A percentile compares a stretch with the other conserved stretches of the same genome.
phyloP scores from a whole-genome alignment of 2,888 invertebrate species.

The Calephelis perditalis region DNA sequence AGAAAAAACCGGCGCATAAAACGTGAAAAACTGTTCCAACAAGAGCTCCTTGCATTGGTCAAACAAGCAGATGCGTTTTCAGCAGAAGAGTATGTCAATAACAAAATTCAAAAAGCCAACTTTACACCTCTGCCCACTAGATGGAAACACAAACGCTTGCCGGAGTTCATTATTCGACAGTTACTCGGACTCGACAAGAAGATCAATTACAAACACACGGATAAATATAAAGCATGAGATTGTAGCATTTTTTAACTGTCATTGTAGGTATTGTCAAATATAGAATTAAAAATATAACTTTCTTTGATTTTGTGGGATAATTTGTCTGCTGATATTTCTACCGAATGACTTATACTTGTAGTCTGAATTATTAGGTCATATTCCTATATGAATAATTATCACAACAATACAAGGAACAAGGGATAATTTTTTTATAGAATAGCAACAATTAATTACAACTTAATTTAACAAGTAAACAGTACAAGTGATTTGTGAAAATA shows the following conservation, averaged over 20 bases:
- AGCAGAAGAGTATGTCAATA: constrained; percentile 83
- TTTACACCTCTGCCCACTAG: constrained; percentile 77
- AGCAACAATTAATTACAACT: no score
- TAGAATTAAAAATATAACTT: constrained; percentile 1
- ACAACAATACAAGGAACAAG: no score
- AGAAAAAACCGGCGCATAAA: constrained; percentile 83
- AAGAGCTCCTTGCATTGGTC: constrained; percentile 81
- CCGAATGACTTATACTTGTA: no score
- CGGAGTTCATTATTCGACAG: constrained; percentile 82
- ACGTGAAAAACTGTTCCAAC: constrained; percentile 89
- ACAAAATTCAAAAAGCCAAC: constrained; percentile 80
- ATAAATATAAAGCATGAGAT: constrained; percentile 59
- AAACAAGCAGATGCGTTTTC: constrained; percentile 86
- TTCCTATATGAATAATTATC: no score
- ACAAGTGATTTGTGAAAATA: no score
- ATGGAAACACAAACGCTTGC: constrained; percentile 81
- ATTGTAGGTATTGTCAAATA: constrained; percentile 10
- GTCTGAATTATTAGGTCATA: no score
- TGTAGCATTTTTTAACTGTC: background rate
- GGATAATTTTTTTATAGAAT: no score
- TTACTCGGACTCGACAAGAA: constrained; percentile 80
- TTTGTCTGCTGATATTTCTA: no score
- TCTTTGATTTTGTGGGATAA: background rate
- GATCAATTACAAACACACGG: constrained; percentile 68
- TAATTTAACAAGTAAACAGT: no score